A percentile compares a stretch with the other conserved stretches of the same genome.
phyloP scores from a whole-genome alignment of 2,888 invertebrate species.

The Theodoxus fluviatilis region DNA sequence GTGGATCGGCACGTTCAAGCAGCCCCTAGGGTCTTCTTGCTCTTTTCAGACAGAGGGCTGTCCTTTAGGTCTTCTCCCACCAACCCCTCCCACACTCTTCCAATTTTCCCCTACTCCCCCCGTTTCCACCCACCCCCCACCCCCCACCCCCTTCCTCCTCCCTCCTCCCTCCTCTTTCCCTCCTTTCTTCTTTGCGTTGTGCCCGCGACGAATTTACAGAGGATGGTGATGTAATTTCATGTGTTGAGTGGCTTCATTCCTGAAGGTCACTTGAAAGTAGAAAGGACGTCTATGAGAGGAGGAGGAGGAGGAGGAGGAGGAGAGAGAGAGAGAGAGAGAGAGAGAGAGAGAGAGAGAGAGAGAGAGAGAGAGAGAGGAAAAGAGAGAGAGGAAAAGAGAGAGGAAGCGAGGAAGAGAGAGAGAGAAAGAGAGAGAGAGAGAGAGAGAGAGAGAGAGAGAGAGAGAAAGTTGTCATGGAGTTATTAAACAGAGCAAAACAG shows the following conservation, averaged over 20 bases:
- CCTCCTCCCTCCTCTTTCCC: neutral
- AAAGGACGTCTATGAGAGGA: neutral
- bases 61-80: too few relatives aligned
- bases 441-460: neutral
- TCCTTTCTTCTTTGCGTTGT: neutral
- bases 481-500: neutral
- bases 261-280: too few relatives aligned
- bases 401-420: neutral
- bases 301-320: neutral
- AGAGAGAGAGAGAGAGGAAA: neutral
- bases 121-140: neutral
- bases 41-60: too few relatives aligned
- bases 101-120: neutral
- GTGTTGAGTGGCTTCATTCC: too few relatives aligned
- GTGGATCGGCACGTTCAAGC: too few relatives aligned
- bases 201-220: neutral
- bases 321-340: conserved; percentile 11
- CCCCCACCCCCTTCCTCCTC: neutral
- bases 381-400: neutral
- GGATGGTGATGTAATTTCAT: conserved; percentile 6
- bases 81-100: neutral
- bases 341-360: conserved; percentile 11
- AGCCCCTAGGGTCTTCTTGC: too few relatives aligned
- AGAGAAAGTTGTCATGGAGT: neutral
- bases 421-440: neutral